phyloP scores from a whole-genome alignment of 2,113 vertebrate species.

The Eublepharis macularius region DNA sequence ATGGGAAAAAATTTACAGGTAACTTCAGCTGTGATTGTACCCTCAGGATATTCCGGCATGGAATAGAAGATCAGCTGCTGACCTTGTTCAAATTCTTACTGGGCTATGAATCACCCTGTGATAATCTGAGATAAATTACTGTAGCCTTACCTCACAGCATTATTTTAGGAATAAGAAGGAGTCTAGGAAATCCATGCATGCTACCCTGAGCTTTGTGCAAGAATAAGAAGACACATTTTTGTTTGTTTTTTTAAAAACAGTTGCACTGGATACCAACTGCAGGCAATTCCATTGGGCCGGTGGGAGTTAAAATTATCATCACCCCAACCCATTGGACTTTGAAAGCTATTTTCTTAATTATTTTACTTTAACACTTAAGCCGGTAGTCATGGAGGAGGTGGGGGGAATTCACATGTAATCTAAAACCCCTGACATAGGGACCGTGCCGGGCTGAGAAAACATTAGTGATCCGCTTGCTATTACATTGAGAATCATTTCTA shows the following conservation, averaged over 20 bases:
- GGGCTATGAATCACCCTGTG: too few relatives aligned
- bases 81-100: too few relatives aligned
- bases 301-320: slow-evolving; percentile 73
- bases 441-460: slow-evolving; percentile 91
- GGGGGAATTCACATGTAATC: slow-evolving; percentile 81
- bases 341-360: slow-evolving; percentile 93
- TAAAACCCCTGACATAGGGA: slow-evolving; percentile 83
- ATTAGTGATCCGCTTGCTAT: slow-evolving; percentile 97
- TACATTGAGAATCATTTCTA: slow-evolving; percentile 99
- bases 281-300: slow-evolving; percentile 39
- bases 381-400: slow-evolving; percentile 43
- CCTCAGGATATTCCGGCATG: too few relatives aligned
- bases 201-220: background rate
- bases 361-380: slow-evolving; percentile 86
- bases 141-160: too few relatives aligned
- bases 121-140: too few relatives aligned
- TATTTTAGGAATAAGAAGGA: too few relatives aligned
- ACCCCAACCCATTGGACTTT: slow-evolving; percentile 66
- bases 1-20: too few relatives aligned
- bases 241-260: slow-evolving; percentile 2
- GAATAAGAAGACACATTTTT: background rate
- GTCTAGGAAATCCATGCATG: too few relatives aligned
- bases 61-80: too few relatives aligned
- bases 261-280: slow-evolving; percentile 18
- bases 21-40: too few relatives aligned